Conservation (phyloP, 1,140 invertebrate genomes). For the Drosophila tropicalis region DNA sequence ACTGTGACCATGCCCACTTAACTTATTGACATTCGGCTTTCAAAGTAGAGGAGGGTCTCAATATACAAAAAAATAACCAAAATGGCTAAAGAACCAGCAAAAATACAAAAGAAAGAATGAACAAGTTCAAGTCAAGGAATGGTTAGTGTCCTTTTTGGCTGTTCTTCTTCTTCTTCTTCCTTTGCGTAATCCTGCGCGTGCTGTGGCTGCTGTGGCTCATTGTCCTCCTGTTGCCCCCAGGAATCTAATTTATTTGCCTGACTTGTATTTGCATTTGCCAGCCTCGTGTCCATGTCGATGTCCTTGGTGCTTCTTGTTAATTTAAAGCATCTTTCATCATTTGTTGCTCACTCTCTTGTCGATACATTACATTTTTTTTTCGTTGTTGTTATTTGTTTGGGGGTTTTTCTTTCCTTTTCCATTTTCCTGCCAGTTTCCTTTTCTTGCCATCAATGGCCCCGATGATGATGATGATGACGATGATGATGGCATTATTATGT, state of each 20-base stretch:
- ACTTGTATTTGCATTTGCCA: constrained; percentile 45
- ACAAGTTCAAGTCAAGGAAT: constrained; percentile 23
- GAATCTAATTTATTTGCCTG: constrained; percentile 78
- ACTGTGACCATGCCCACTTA: constrained; percentile 69
- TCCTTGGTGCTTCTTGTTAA: constrained; percentile 71
- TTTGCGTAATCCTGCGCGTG: constrained; percentile 51
- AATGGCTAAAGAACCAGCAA: constrained; percentile 62
- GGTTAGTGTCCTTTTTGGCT: neutral
- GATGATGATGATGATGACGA: constrained; percentile 16
- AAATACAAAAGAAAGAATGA: constrained; percentile 63
- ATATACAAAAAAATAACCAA: neutral
- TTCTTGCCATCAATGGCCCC: constrained; percentile 33
- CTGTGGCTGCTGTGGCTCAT: constrained; percentile 47
- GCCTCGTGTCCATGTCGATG: constrained; percentile 46
- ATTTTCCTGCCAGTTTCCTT: constrained; percentile 39
- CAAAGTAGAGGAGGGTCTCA: neutral
- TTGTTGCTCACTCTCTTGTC: constrained; percentile 63
- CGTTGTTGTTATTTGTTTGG: constrained; percentile 29
- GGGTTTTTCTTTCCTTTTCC: constrained; percentile 23
- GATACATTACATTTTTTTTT: constrained; percentile 44
- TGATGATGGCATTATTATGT: constrained; percentile 78
- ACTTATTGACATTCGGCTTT: constrained; percentile 76
- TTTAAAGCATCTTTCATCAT: constrained; percentile 81
- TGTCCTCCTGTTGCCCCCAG: constrained; percentile 46
- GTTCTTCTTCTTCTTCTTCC: neutral